Percentiles rank a stretch among this genome's conserved stretches.
phyloP scores from a whole-genome alignment of 1,140 invertebrate species.

The Trachymyrmex cornetzi region DNA sequence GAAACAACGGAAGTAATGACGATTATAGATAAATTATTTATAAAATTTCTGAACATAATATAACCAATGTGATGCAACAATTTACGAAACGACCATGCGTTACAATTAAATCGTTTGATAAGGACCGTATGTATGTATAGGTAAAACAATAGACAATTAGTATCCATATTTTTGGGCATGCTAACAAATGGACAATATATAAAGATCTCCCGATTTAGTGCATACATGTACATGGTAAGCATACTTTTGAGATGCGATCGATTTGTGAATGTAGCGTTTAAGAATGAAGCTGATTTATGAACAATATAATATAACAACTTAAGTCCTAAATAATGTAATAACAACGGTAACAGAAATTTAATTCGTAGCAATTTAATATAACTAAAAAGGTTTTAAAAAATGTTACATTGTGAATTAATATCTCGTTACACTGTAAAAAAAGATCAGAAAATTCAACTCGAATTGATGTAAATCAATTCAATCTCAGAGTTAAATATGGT shows the following conservation, averaged over 20 bases:
- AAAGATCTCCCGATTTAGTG: neutral
- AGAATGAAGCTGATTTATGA: neutral
- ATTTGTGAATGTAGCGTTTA: neutral
- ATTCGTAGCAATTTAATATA: neutral
- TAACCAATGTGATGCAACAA: neutral
- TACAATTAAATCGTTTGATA: neutral
- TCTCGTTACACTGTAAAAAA: too few species aligned
- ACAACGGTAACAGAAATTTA: neutral
- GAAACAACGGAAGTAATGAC: neutral
- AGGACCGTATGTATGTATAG: neutral
- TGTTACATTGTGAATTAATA: too few species aligned
- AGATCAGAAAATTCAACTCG: too few species aligned
- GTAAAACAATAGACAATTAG: neutral
- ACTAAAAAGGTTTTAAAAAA: neutral
- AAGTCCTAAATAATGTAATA: neutral
- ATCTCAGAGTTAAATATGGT: too few species aligned
- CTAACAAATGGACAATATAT: neutral
- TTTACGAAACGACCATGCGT: neutral
- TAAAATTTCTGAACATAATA: slow-evolving; percentile 10
- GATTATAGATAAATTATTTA: neutral
- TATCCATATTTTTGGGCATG: slow-evolving; percentile 5
- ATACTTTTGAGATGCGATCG: neutral
- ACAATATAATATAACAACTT: neutral
- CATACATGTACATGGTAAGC: neutral
- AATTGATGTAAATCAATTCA: too few species aligned